Evolutionary conservation across 2,888 invertebrate species (phyloP).

Genomic region (Caprella mutica): DNA sequence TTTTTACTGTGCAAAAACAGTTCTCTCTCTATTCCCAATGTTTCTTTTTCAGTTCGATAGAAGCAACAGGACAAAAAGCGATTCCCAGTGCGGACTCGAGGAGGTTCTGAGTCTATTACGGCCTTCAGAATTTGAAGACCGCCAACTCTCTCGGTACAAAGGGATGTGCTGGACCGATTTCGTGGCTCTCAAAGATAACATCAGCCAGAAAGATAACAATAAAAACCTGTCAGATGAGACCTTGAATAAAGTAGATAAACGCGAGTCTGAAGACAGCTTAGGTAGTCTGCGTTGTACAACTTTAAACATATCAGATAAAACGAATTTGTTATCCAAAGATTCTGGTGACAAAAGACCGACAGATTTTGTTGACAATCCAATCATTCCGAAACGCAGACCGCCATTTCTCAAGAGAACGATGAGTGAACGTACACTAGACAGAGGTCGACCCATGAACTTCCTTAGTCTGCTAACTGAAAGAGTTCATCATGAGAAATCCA

Average conservation of each 20-base stretch:
- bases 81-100: conserved; percentile 43
- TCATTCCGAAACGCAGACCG: conserved; percentile 21
- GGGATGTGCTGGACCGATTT: conserved; percentile 44
- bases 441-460: conserved; percentile 23
- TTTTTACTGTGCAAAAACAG: too few relatives aligned
- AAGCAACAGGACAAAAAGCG: conserved; percentile 45
- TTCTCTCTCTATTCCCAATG: too few relatives aligned
- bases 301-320: conserved; percentile 10
- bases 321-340: conserved; percentile 12
- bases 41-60: conserved; percentile 45
- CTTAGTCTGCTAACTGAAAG: conserved; percentile 27
- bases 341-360: neutral
- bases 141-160: conserved; percentile 46
- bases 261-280: conserved; percentile 4
- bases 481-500: conserved; percentile 11
- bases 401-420: conserved; percentile 38
- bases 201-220: conserved; percentile 3
- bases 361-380: conserved; percentile 8
- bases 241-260: neutral
- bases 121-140: conserved; percentile 47
- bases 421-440: conserved; percentile 39
- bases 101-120: conserved; percentile 45
- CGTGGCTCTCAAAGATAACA: conserved; percentile 43
- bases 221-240: neutral
- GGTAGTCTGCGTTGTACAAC: conserved; percentile 3